Base-by-base conservation (phyloP, 2,797 vertebrate genomes). In the Premnoplex brunnescens region DNA sequence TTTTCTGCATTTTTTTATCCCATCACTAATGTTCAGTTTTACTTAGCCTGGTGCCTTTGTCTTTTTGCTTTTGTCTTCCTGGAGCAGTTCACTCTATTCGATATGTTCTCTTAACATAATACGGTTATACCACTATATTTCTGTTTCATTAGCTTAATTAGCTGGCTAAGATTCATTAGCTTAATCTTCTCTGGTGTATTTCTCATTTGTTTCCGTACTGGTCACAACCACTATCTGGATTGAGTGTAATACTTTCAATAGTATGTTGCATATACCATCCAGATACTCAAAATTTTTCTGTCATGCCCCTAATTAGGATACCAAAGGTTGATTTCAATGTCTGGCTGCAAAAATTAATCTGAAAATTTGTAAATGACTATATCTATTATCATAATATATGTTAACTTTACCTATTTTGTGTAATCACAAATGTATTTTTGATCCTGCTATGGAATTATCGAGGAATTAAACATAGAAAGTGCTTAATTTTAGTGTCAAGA, bases 401-500 rank as follows among this genome's bases (percentile, higher is more conserved):
- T 41, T 30, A 77, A 41, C 5, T 48, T 76, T 34, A 48, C 2
- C 0, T 71, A 66, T 78, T 81, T 14, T 30, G 4, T 43, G 12
- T 24, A n/a, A 72, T 71, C 68, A 15, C 8, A 81, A 67, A 59
- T 51, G 32, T 9, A n/a, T 48, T 85, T 67, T 62, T 84, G 4
- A 41, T 87, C 85, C 67, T 88, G 2, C 43, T 28, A 5, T 69
- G 32, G 28, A 71, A 49, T 58, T 59, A 15, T 41, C 68, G 28
- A 78, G 30, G 4, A 75, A 62, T 73, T 27, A 49, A 75, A 55
- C 12, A 74, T 6, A 34, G 32, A 18, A 37, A 4, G 1, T 80
- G 10, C 41, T 92, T 85, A 24, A 34, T 82, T 85, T 87, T 64
- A 52, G 19, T 85, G 26, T 64, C 10, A 83, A 79, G 85, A n/a